These are phyloP conservation scores for Girardia tigrina DNA, from an alignment of 2,888 invertebrate genomes.

Conservation along the genomic window DNA sequence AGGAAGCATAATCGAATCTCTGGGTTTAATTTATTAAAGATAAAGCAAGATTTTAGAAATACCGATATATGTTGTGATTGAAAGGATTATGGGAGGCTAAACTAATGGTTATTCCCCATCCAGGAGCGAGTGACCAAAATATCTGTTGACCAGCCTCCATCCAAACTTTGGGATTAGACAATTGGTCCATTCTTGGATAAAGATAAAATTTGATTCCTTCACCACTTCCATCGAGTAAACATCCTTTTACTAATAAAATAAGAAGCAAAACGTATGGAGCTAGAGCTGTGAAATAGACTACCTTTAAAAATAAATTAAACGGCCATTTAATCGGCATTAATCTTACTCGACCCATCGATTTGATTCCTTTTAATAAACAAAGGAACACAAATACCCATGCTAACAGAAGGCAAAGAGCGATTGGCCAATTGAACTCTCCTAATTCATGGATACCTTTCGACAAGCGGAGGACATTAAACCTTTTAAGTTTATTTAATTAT, in stretches of 20 bases:
- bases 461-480: not conserved
- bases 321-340: not conserved
- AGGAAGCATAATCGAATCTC: conserved; percentile 4
- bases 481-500: not conserved
- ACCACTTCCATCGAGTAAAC: not conserved
- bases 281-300: conserved; percentile 26
- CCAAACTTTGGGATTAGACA: conserved; percentile 20
- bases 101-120: conserved; percentile 7
- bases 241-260: conserved; percentile 27
- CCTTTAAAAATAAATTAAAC: conserved; percentile 4
- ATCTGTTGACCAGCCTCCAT: conserved; percentile 24
- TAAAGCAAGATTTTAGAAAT: not conserved
- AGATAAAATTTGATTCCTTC: conserved; percentile 27
- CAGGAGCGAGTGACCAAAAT: conserved; percentile 21
- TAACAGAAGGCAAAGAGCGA: not conserved
- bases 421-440: not conserved
- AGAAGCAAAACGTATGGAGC: conserved; percentile 1
- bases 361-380: not conserved
- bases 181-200: conserved; percentile 16
- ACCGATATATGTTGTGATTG: conserved; percentile 27
- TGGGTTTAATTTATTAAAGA: not conserved
- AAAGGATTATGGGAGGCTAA: conserved; percentile 8
- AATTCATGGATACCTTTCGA: not conserved
- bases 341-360: not conserved
- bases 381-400: conserved; percentile 6